A percentile compares a stretch with the other conserved stretches of the same genome.
phyloP scores from a whole-genome alignment of 2,113 vertebrate genomes.

The Jacana jacana region DNA sequence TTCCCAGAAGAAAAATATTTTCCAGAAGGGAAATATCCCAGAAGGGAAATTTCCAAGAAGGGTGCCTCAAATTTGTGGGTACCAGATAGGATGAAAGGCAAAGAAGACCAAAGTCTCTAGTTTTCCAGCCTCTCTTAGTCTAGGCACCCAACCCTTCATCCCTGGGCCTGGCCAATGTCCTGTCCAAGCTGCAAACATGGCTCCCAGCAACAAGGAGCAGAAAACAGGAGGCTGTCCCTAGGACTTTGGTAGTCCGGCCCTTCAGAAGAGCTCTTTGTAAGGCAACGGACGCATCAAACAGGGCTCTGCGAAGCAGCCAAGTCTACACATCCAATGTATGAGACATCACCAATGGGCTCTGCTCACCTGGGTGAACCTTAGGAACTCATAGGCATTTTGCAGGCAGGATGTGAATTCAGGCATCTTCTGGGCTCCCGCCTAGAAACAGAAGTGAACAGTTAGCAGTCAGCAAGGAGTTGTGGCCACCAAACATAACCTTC shows the following conservation, averaged over 20 bases:
- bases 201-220: not conserved
- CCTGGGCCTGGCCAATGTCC: not conserved
- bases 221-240: not conserved
- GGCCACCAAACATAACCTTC: not conserved
- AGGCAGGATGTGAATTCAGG: conserved; percentile 79
- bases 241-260: not conserved
- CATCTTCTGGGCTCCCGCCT: conserved; percentile 87
- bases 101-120: not conserved
- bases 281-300: not conserved
- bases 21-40: no score
- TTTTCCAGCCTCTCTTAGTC: not conserved
- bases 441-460: not conserved
- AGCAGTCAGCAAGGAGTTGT: not conserved
- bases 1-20: no score
- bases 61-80: not conserved
- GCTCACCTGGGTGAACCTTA: conserved; percentile 85
- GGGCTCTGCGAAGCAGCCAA: not conserved
- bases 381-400: conserved; percentile 79
- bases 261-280: not conserved
- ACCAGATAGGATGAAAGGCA: not conserved
- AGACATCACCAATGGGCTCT: not conserved
- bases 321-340: not conserved
- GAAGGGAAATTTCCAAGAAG: no score
- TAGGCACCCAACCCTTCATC: not conserved
- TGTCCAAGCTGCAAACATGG: not conserved